Conservation (phyloP, 2,888 invertebrate genomes). For the Altica lythri region DNA sequence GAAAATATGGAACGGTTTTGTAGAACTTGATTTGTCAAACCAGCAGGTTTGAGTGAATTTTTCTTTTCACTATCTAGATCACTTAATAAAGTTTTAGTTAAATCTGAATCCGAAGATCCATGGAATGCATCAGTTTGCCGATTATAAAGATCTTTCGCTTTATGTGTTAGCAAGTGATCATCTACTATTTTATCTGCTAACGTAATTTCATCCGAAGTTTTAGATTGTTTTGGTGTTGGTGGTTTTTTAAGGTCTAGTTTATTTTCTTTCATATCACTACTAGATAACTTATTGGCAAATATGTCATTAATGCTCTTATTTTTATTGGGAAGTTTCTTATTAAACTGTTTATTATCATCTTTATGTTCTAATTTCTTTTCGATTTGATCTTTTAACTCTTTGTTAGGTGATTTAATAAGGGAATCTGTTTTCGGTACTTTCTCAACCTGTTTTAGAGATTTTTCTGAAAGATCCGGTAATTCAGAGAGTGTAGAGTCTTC, state of each 20-base stretch:
- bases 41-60: slow-evolving; percentile 38
- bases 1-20: slow-evolving; percentile 72
- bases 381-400: slow-evolving; percentile 41
- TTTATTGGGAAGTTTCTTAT: slow-evolving; percentile 35
- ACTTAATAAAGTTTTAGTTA: slow-evolving; percentile 33
- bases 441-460: slow-evolving; percentile 30
- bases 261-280: slow-evolving; percentile 45
- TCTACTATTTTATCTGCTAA: slow-evolving; percentile 48
- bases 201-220: slow-evolving; percentile 43
- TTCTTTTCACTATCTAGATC: slow-evolving; percentile 40
- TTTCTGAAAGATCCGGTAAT: slow-evolving; percentile 22
- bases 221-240: slow-evolving; percentile 33
- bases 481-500: slow-evolving; percentile 6
- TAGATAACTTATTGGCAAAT: slow-evolving; percentile 41
- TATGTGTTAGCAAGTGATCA: slow-evolving; percentile 49
- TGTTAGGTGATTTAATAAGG: slow-evolving; percentile 41
- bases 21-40: slow-evolving; percentile 44
- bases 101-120: slow-evolving; percentile 32
- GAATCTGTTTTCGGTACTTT: no score
- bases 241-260: slow-evolving; percentile 37
- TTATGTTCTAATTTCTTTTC: slow-evolving; percentile 39
- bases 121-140: slow-evolving; percentile 30
- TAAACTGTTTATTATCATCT: slow-evolving; percentile 28
- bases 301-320: slow-evolving; percentile 45
- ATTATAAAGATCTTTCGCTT: slow-evolving; percentile 40